These are phyloP conservation scores for Drosophila bocqueti DNA, from an alignment of 1,140 invertebrate species.

Conservation along the genomic window DNA sequence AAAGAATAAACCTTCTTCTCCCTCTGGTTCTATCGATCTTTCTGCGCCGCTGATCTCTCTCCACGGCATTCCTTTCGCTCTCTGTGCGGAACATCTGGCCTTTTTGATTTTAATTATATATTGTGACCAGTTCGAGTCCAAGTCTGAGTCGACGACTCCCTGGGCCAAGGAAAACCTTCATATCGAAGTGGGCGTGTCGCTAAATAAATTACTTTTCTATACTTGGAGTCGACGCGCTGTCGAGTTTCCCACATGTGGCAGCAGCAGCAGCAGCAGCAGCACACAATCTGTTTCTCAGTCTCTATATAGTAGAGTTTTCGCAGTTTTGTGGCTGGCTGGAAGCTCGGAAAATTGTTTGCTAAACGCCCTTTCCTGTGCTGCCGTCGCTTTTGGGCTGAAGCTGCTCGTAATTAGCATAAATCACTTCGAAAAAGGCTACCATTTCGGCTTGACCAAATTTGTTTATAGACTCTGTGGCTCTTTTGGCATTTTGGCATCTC, in stretches of 20 bases:
- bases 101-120: conserved; percentile 83
- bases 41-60: conserved; percentile 31
- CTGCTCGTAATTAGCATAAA: conserved; percentile 82
- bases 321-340: conserved; percentile 21
- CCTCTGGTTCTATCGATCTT: conserved; percentile 51
- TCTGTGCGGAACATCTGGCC: conserved; percentile 69
- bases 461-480: conserved; percentile 79
- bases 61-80: conserved; percentile 55
- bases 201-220: conserved; percentile 84
- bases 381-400: conserved; percentile 56
- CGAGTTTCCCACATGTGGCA: conserved; percentile 54
- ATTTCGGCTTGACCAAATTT: conserved; percentile 82
- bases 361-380: conserved; percentile 78
- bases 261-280: conserved; percentile 11
- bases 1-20: conserved; percentile 4
- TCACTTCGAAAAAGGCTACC: conserved; percentile 83
- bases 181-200: conserved; percentile 75
- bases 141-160: conserved; percentile 13
- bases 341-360: conserved; percentile 76
- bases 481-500: conserved; percentile 80
- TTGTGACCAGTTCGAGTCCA: conserved; percentile 71
- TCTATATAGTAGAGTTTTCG: conserved; percentile 4
- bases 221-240: conserved; percentile 49
- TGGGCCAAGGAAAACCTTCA: conserved; percentile 71
- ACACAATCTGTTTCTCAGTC: conserved; percentile 36